Evolutionary conservation across 2,797 vertebrate genomes (phyloP).

Genomic region (Salarias fasciatus): DNA sequence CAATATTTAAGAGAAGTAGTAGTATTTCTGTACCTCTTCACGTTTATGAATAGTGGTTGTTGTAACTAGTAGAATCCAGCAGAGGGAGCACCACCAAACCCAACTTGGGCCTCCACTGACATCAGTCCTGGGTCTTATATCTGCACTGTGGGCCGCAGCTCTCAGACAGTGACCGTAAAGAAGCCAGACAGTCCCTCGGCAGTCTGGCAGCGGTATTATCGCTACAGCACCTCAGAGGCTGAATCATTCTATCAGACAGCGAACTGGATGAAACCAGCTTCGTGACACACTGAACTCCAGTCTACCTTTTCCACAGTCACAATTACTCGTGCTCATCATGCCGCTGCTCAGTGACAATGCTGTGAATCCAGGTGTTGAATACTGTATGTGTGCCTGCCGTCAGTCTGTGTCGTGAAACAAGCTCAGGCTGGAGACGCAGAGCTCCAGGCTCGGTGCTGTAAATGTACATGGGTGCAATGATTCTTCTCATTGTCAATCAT

Average conservation of each 20-base stretch:
- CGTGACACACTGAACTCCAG: slow-evolving; percentile 64
- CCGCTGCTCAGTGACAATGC: slow-evolving; percentile 30
- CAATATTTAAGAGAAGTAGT: too few relatives aligned
- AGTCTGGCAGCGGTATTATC: slow-evolving; percentile 33
- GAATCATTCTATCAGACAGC: slow-evolving; percentile 37
- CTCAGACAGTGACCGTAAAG: slow-evolving; percentile 66
- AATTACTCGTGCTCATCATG: background rate
- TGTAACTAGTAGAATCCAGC: slow-evolving; percentile 34
- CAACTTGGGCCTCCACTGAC: background rate
- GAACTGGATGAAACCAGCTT: slow-evolving; percentile 31
- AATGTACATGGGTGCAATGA: background rate
- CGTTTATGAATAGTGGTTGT: background rate
- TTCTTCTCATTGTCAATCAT: too few relatives aligned
- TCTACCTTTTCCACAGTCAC: slow-evolving; percentile 33
- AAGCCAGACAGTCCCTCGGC: slow-evolving; percentile 45
- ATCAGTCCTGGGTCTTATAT: slow-evolving; percentile 2
- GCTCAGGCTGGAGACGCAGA: slow-evolving; percentile 4
- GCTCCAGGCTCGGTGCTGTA: background rate
- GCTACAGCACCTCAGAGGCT: slow-evolving; percentile 35
- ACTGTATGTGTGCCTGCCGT: slow-evolving; percentile 23
- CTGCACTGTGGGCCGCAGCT: slow-evolving; percentile 21
- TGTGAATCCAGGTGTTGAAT: slow-evolving; percentile 49
- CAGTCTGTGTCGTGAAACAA: slow-evolving; percentile 13
- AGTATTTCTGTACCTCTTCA: too few relatives aligned
- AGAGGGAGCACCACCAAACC: slow-evolving; percentile 60